phyloP scores from a whole-genome alignment of 1,140 invertebrate species.

The Sweltsa coloradensis region DNA sequence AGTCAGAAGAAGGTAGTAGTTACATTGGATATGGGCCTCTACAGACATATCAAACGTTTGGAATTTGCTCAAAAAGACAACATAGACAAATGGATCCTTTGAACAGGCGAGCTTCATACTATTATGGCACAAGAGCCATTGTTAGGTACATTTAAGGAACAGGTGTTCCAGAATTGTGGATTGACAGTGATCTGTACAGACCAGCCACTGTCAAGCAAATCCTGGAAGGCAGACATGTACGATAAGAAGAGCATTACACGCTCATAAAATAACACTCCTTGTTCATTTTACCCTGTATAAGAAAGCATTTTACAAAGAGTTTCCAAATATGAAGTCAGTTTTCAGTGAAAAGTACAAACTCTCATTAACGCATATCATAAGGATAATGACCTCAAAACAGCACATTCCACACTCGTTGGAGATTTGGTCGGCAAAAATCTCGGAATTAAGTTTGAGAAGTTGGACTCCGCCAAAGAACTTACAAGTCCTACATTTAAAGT shows the following conservation, averaged over 20 bases:
- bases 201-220: too few species aligned
- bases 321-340: not conserved
- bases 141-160: too few species aligned
- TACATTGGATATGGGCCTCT: too few species aligned
- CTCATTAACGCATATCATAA: not conserved
- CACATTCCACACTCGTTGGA: not conserved
- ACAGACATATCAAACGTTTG: too few species aligned
- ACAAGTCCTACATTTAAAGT: slow-evolving; percentile 3
- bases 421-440: not conserved
- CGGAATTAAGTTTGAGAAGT: not conserved
- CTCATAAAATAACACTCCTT: not conserved
- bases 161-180: too few species aligned
- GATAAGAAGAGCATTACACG: not conserved
- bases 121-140: too few species aligned
- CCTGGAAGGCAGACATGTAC: slow-evolving; percentile 5
- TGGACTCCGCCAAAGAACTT: not conserved
- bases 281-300: not conserved
- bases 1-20: too few species aligned
- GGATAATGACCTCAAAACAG: not conserved
- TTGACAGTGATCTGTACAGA: too few species aligned
- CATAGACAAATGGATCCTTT: too few species aligned
- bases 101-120: too few species aligned
- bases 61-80: too few species aligned
- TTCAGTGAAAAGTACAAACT: not conserved
- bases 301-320: not conserved